Evolutionary conservation across 2,888 invertebrate genomes (phyloP).

Genomic region (Rhorus exstirpatorius): DNA sequence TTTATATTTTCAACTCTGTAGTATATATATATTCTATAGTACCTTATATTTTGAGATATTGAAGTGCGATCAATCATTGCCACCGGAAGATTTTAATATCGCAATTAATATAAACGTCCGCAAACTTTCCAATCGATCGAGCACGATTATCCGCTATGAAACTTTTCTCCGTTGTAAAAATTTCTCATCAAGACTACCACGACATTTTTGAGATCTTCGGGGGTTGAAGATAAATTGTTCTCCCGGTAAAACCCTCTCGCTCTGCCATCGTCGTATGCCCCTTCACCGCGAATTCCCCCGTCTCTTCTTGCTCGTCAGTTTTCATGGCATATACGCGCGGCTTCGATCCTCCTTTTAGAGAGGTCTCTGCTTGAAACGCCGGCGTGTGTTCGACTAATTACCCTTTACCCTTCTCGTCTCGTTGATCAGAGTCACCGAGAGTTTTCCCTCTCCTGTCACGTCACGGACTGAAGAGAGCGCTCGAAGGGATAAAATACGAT

Average conservation of each 20-base stretch:
- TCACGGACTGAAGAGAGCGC: conserved; percentile 18
- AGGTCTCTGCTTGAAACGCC: conserved; percentile 6
- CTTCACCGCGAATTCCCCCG: conserved; percentile 1
- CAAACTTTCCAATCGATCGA: conserved; percentile 64
- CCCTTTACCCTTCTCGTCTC: conserved; percentile 45
- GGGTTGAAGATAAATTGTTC: conserved; percentile 63
- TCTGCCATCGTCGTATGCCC: neutral
- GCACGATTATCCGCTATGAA: conserved; percentile 54
- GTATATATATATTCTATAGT: too few relatives aligned
- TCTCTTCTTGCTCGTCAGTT: conserved; percentile 36
- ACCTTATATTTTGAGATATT: neutral
- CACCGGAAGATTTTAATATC: conserved; percentile 58
- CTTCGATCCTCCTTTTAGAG: conserved; percentile 3
- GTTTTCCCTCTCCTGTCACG: conserved; percentile 20
- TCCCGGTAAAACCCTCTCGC: conserved; percentile 8
- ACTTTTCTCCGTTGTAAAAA: conserved; percentile 61
- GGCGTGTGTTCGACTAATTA: conserved; percentile 61
- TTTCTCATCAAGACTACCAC: conserved; percentile 47
- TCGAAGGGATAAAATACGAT: neutral
- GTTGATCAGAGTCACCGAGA: conserved; percentile 50
- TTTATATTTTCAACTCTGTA: too few relatives aligned
- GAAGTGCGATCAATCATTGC: conserved; percentile 53
- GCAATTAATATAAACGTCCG: conserved; percentile 61
- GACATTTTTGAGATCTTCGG: conserved; percentile 55
- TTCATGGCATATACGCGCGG: conserved; percentile 19